These are phyloP conservation scores for Punctoribates punctum DNA, from an alignment of 2,888 invertebrate species.

Conservation along the genomic window DNA sequence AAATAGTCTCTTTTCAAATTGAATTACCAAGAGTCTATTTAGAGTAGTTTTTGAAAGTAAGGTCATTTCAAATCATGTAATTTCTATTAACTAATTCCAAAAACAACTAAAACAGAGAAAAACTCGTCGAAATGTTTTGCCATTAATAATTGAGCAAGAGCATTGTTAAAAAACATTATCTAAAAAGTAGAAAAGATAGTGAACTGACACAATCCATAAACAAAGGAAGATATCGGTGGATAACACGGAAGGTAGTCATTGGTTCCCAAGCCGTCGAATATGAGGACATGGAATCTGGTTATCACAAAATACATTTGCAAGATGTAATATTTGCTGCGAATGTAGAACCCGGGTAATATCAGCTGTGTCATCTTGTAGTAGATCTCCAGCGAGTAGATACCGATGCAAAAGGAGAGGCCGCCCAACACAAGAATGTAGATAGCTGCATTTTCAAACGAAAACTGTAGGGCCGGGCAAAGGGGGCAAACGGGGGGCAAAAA, in stretches of 20 bases:
- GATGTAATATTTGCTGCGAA: slow-evolving; percentile 48
- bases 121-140: too few species aligned
- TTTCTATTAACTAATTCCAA: too few species aligned
- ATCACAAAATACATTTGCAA: slow-evolving; percentile 48
- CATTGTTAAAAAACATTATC: too few species aligned
- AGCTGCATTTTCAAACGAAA: slow-evolving; percentile 48
- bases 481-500: too few species aligned
- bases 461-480: too few species aligned
- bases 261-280: slow-evolving; percentile 47
- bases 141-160: too few species aligned
- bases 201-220: slow-evolving; percentile 47
- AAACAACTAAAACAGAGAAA: too few species aligned
- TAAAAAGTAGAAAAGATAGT: slow-evolving; percentile 9
- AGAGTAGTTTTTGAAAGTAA: too few species aligned
- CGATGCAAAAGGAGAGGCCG: slow-evolving; percentile 48
- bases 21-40: too few species aligned
- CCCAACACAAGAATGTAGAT: slow-evolving; percentile 48
- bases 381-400: slow-evolving; percentile 48
- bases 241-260: slow-evolving; percentile 46
- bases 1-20: too few species aligned
- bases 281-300: slow-evolving; percentile 48
- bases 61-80: too few species aligned
- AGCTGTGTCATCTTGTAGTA: slow-evolving; percentile 47
- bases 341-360: slow-evolving; percentile 46
- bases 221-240: slow-evolving; percentile 47